phyloP scores from a whole-genome alignment of 2,113 vertebrate genomes.

The Perognathus longimembris region DNA sequence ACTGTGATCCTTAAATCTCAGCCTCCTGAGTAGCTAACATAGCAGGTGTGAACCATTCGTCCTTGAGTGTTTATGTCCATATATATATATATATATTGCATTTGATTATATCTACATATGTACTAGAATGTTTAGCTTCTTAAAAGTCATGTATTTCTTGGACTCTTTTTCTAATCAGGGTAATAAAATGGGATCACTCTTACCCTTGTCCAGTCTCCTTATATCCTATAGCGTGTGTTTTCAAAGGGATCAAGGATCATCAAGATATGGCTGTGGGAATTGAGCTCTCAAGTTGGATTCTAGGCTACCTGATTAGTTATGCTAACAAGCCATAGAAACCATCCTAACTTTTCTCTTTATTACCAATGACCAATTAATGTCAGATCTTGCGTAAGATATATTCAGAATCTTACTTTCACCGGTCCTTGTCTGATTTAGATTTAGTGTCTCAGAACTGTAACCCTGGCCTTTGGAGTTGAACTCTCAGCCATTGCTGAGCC shows the following conservation, averaged over 20 bases:
- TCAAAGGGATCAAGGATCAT: background rate
- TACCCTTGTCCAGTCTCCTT: background rate
- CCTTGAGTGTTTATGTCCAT: background rate
- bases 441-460: no score
- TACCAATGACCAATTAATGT: background rate
- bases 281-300: background rate
- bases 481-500: background rate
- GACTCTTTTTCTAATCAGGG: conserved; percentile 4
- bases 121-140: conserved; percentile 24
- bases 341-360: conserved; percentile 16
- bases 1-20: no score
- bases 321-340: no score
- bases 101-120: background rate
- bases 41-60: background rate
- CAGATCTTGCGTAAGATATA: conserved; percentile 22
- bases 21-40: no score
- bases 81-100: no score
- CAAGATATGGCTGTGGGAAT: background rate
- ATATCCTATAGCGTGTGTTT: background rate
- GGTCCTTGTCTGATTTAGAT: background rate
- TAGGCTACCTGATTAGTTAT: background rate
- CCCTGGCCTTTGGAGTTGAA: background rate
- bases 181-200: background rate
- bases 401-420: background rate
- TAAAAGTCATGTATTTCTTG: background rate